Conservation (phyloP, 2,888 invertebrate genomes). For the Tromatobia lineatoria region DNA sequence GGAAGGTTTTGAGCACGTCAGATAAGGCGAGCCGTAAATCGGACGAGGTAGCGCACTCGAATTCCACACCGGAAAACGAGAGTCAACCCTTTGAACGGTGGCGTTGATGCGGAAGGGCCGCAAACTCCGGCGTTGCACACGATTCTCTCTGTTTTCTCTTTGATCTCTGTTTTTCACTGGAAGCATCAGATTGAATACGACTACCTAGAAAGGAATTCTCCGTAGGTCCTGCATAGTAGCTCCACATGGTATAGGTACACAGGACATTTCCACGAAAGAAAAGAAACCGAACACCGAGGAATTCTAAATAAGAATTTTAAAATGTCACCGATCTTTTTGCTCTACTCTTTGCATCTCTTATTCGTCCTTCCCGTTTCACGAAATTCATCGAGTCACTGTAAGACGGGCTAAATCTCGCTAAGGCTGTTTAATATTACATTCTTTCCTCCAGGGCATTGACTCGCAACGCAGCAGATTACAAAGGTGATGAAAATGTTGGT, state of each 20-base stretch:
- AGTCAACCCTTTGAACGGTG: conserved; percentile 41
- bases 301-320: conserved; percentile 41
- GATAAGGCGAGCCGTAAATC: conserved; percentile 30
- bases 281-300: conserved; percentile 11
- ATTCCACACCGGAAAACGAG: conserved; percentile 29
- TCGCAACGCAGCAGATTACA: background rate
- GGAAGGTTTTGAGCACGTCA: background rate
- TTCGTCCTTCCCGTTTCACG: background rate
- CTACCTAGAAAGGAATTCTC: conserved; percentile 12
- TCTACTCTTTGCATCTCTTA: background rate
- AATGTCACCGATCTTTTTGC: conserved; percentile 16
- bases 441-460: background rate
- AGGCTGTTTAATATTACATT: conserved; percentile 30
- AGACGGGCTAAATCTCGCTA: conserved; percentile 4
- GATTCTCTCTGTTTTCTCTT: conserved; percentile 4
- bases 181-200: conserved; percentile 21
- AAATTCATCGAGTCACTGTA: conserved; percentile 7
- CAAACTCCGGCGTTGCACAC: background rate
- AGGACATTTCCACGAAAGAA: background rate
- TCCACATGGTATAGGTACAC: background rate
- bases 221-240: background rate
- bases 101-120: conserved; percentile 40
- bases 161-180: conserved; percentile 16
- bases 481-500: background rate
- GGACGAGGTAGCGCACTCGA: conserved; percentile 10